phyloP scores from a whole-genome alignment of 2,113 vertebrate genomes.

The Oreochromis tanganicae region DNA sequence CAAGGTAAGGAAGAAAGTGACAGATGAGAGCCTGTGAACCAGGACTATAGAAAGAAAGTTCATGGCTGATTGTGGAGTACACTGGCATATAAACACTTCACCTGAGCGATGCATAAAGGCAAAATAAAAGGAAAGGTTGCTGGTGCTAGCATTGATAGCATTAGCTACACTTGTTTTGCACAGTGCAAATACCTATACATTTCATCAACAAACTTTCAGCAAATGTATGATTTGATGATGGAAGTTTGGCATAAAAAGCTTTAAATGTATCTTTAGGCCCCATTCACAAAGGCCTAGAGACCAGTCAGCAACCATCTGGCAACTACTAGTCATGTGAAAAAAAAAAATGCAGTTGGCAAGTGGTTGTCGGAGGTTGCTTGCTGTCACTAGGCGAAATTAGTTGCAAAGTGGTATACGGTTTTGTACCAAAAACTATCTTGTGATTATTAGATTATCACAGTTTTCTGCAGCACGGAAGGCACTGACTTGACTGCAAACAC shows the following conservation, averaged over 20 bases:
- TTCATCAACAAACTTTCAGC: neutral
- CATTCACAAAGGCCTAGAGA: neutral
- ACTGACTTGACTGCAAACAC: neutral
- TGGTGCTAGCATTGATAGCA: neutral
- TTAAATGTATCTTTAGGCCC: neutral
- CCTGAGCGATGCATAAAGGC: neutral
- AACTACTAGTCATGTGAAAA: neutral
- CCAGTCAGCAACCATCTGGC: neutral
- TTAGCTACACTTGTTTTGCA: neutral
- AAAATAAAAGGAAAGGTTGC: neutral
- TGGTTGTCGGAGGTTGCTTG: neutral
- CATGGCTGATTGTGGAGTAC: neutral
- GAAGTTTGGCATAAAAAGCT: neutral
- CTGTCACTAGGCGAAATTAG: neutral
- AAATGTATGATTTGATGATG: neutral
- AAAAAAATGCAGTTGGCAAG: neutral
- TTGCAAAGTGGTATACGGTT: neutral
- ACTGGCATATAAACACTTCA: neutral
- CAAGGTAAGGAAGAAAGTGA: neutral
- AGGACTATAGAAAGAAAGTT: neutral
- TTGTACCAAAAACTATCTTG: neutral
- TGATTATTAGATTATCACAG: neutral
- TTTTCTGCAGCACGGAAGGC: neutral
- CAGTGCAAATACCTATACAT: neutral
- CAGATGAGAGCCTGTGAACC: neutral